Conservation (phyloP, 2,888 invertebrate genomes). For the Mylabris sibirica region DNA sequence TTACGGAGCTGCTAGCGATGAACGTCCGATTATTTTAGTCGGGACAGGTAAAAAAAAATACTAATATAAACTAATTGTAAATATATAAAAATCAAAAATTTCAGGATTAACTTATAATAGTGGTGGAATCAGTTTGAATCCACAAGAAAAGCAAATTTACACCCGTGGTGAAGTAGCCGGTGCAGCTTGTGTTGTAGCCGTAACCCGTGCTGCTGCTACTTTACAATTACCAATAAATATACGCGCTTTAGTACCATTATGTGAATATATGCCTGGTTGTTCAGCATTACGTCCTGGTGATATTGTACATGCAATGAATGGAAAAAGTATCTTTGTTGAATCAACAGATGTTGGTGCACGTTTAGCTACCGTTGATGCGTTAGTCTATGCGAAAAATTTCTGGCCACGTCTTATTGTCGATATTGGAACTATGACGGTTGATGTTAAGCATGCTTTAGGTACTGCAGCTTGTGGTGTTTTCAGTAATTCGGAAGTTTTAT, state of each 20-base stretch:
- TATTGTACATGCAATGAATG: conserved; percentile 76
- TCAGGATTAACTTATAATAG: conserved; percentile 63
- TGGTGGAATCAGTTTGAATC: conserved; percentile 78
- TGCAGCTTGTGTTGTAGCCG: conserved; percentile 78
- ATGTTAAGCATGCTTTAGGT: conserved; percentile 65
- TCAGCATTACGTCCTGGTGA: conserved; percentile 82
- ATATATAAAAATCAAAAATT: too few relatives aligned
- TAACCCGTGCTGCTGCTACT: conserved; percentile 73
- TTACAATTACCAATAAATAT: conserved; percentile 77
- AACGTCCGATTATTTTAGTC: conserved; percentile 77
- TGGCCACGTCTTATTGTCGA: conserved; percentile 77
- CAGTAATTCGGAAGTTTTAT: conserved; percentile 76
- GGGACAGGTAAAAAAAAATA: conserved; percentile 61
- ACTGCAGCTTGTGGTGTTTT: conserved; percentile 77
- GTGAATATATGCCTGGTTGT: conserved; percentile 83
- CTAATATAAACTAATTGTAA: background rate
- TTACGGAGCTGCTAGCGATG: conserved; percentile 65
- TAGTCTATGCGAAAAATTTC: conserved; percentile 79
- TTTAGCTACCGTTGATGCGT: conserved; percentile 81
- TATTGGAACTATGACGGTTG: conserved; percentile 77
- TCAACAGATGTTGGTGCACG: conserved; percentile 82
- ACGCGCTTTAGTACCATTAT: conserved; percentile 76
- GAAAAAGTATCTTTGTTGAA: conserved; percentile 77
- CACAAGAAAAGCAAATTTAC: conserved; percentile 67
- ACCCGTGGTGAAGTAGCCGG: conserved; percentile 90